A percentile compares a stretch with the other conserved stretches of the same genome.
These are phyloP conservation scores for Nothura maculosa DNA, from an alignment of 2,797 vertebrate genomes.

Conservation along the genomic window DNA sequence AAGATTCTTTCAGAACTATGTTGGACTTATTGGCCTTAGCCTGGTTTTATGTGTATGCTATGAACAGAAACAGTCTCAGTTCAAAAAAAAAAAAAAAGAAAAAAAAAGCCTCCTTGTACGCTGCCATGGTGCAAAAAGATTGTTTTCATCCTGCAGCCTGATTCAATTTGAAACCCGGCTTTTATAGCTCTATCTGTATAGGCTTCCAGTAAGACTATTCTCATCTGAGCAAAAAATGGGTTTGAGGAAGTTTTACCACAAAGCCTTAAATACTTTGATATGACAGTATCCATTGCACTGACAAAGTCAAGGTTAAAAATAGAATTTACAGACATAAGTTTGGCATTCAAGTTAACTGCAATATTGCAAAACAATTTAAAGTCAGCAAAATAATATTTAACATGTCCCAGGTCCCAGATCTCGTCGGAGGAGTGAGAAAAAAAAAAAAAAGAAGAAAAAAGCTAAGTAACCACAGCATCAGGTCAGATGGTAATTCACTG, in stretches of 20 bases:
- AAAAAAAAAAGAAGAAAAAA: not conserved
- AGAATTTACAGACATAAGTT: slow-evolving; percentile 69
- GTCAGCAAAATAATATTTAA: slow-evolving; percentile 67
- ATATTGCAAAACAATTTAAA: slow-evolving; percentile 70
- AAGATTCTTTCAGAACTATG: not conserved
- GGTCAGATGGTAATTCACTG: slow-evolving; percentile 45
- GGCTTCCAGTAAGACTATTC: slow-evolving; percentile 75
- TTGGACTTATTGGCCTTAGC: not conserved
- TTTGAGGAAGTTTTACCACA: slow-evolving; percentile 74
- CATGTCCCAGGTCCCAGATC: slow-evolving; percentile 24
- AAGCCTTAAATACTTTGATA: slow-evolving; percentile 73
- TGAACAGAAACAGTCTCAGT: not conserved
- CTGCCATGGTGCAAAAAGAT: slow-evolving; percentile 25
- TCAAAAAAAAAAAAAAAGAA: slow-evolving; percentile 22
- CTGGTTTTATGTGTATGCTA: not conserved
- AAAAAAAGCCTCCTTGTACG: slow-evolving; percentile 10
- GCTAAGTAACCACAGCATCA: slow-evolving; percentile 10
- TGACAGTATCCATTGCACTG: slow-evolving; percentile 65
- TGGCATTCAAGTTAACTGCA: slow-evolving; percentile 55
- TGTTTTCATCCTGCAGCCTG: slow-evolving; percentile 65
- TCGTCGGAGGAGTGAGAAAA: slow-evolving; percentile 10
- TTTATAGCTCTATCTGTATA: slow-evolving; percentile 69
- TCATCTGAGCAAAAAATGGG: slow-evolving; percentile 63
- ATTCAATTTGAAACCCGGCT: slow-evolving; percentile 60
- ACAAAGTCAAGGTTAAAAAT: slow-evolving; percentile 74